phyloP scores from a whole-genome alignment of 2,888 invertebrate species.

The Seira musarum region DNA sequence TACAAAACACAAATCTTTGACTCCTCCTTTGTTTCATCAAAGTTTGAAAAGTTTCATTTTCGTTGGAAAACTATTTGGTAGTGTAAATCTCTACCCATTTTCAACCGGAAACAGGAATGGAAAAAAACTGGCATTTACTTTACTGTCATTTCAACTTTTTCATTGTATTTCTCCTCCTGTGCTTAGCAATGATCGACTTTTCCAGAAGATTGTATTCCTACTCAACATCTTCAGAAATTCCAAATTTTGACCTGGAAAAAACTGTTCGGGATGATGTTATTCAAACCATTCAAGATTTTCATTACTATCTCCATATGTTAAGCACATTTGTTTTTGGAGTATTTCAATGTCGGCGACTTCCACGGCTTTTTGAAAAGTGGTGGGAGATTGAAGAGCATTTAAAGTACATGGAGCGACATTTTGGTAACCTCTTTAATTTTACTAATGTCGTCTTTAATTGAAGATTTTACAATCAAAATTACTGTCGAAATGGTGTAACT shows the following conservation, averaged over 20 bases:
- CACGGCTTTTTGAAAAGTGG: neutral
- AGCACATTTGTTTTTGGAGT: slow-evolving; percentile 5
- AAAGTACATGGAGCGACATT: neutral
- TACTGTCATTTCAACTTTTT: slow-evolving; percentile 1
- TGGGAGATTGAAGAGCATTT: slow-evolving; percentile 1
- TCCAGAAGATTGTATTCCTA: neutral
- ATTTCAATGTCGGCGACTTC: slow-evolving; percentile 1
- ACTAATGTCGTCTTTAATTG: no score
- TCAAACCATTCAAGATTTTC: slow-evolving; percentile 5
- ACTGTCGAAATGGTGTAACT: no score
- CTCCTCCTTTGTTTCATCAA: neutral
- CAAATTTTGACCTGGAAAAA: neutral
- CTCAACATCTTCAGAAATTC: neutral
- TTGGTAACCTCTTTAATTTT: slow-evolving; percentile 14
- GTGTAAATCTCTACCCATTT: neutral
- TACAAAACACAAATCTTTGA: no score
- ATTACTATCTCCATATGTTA: slow-evolving; percentile 6
- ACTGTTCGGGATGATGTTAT: neutral
- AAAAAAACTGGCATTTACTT: slow-evolving; percentile 4
- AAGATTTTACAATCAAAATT: no score
- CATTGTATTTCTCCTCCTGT: neutral
- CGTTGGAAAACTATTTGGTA: neutral
- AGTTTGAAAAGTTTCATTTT: neutral
- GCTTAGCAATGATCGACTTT: neutral
- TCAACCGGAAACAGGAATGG: neutral